phyloP scores from a whole-genome alignment of 2,797 vertebrate genomes.

The Parotocinclus haroldoi region DNA sequence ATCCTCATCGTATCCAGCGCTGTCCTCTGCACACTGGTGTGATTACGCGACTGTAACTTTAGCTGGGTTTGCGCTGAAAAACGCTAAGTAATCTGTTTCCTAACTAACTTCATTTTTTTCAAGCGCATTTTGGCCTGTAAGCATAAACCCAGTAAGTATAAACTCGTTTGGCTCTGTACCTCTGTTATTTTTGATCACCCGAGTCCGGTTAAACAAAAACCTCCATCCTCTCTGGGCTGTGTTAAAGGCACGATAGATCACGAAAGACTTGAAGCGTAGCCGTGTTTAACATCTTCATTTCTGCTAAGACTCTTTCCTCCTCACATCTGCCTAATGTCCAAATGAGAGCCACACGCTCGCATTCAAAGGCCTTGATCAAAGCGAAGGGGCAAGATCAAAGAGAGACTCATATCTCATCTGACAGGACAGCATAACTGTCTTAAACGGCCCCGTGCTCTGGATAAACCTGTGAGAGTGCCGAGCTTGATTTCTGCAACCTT shows the following conservation, averaged over 20 bases:
- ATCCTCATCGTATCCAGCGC: neutral
- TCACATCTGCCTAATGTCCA: conserved; percentile 44
- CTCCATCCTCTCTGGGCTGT: too few species aligned
- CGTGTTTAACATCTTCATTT: conserved; percentile 36
- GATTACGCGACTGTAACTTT: too few species aligned
- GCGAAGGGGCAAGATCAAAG: conserved; percentile 53
- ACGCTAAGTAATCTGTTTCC: too few species aligned
- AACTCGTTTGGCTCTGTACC: too few species aligned
- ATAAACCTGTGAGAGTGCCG: conserved; percentile 54
- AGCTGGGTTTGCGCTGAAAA: too few species aligned
- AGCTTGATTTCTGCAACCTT: conserved; percentile 21
- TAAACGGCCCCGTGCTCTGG: conserved; percentile 44
- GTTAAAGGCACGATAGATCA: neutral
- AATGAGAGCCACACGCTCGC: conserved; percentile 41
- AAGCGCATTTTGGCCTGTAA: too few species aligned
- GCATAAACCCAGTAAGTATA: too few species aligned
- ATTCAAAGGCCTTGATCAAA: conserved; percentile 50
- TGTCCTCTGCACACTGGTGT: too few species aligned
- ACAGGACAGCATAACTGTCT: conserved; percentile 47
- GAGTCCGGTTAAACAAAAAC: too few species aligned
- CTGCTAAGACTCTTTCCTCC: conserved; percentile 16
- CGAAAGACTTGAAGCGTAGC: conserved; percentile 22
- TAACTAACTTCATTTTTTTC: too few species aligned
- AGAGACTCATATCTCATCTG: conserved; percentile 47
- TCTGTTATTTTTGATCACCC: too few species aligned